phyloP scores from a whole-genome alignment of 2,797 vertebrate genomes.

The Champsocephalus esox region DNA sequence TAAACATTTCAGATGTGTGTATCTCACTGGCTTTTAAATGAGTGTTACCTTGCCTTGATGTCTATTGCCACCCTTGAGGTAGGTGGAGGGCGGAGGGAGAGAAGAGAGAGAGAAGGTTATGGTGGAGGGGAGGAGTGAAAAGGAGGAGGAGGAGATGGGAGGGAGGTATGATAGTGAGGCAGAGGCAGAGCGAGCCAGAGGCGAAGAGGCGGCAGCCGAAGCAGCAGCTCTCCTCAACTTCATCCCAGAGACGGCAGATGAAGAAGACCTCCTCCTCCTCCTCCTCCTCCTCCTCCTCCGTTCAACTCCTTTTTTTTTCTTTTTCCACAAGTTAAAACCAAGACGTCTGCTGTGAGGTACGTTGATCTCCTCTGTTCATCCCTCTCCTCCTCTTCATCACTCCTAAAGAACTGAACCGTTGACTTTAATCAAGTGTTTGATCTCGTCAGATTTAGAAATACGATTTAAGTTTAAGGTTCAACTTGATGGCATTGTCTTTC shows the following conservation, averaged over 20 bases:
- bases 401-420: too few species aligned
- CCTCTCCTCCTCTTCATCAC: conserved; percentile 20
- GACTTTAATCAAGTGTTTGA: too few species aligned
- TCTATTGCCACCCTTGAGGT: conserved; percentile 63
- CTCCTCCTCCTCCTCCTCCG: conserved; percentile 19
- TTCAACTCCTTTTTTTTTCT: conserved; percentile 19
- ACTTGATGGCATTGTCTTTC: too few species aligned
- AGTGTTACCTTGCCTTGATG: conserved; percentile 9
- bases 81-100: conserved; percentile 45
- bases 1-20: too few species aligned
- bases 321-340: conserved; percentile 48
- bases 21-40: too few species aligned
- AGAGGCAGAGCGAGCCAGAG: conserved; percentile 69
- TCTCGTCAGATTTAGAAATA: too few species aligned
- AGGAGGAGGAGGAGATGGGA: conserved; percentile 45
- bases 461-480: too few species aligned
- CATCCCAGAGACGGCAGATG: conserved; percentile 62
- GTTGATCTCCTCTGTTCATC: conserved; percentile 49
- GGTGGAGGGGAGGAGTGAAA: conserved; percentile 71
- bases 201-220: conserved; percentile 61
- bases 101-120: conserved; percentile 56
- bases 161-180: conserved; percentile 79
- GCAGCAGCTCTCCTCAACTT: conserved; percentile 68
- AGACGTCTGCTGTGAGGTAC: conserved; percentile 65
- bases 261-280: conserved; percentile 32